Base-by-base conservation (phyloP, 1,140 invertebrate species). In the Heliconius hermathena region DNA sequence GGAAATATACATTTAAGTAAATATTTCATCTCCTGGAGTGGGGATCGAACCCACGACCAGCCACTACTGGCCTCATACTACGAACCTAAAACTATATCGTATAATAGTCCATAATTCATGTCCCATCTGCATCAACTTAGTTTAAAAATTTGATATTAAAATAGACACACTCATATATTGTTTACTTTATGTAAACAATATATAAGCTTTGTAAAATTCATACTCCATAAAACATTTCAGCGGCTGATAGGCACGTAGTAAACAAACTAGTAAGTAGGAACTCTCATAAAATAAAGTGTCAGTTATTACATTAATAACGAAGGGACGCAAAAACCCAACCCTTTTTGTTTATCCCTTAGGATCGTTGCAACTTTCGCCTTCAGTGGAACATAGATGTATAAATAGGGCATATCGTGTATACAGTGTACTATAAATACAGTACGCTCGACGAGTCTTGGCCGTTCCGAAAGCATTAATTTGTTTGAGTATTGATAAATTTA, bases 251-350 rank as follows among this genome's bases (percentile, higher is more conserved):
- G 79, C 74, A 11, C 33, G 29, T 22, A 33, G 60, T 78, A 73
- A 86, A 87, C 83, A 83, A 86, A 87, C 84, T 88, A 90, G 85
- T 73, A 83, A 91, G 89, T 90, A 85, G 82, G 82, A 76, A 80
- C 70, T 77, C 66, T 72, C 89, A 91, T 93, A 90, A 92, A 92
- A 92, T 88, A 92, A 92, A 93, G 90, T 93, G 92, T 91, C 90
- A 88, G 90, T 91, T 93, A 93, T 91, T 90, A 94, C 88, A 92
- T 93, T 93, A 91, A 93, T 92, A 91, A 92, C 87, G 88, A 83
- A 86, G 86, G 90, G 87, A 80, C 76, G 83, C 85, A 90, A 90
- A 90, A 90, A 88, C 88, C 85, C 85, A 83, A 84, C 87, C 88
- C 88, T 90, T 92, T 91, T 91, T 92, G 88, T 89, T 90, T 87